Evolutionary conservation across 2,113 vertebrate species (phyloP).

Genomic region (Theropithecus gelada): DNA sequence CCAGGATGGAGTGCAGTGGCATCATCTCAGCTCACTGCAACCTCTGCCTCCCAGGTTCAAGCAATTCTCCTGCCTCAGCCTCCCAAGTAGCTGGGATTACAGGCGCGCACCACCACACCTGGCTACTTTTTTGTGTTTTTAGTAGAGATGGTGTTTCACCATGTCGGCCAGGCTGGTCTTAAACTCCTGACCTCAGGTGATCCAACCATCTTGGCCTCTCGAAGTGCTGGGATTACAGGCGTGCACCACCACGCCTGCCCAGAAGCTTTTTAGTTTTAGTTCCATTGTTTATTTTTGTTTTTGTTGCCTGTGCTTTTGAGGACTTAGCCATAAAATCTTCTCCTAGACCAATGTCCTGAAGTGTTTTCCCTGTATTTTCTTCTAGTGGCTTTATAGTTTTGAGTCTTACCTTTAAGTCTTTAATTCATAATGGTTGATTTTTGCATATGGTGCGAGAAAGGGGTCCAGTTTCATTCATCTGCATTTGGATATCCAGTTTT

Average conservation of each 20-base stretch:
- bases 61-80: not conserved
- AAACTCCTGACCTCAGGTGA: not conserved
- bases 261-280: too few species aligned
- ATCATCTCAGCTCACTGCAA: not conserved
- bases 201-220: not conserved
- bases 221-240: not conserved
- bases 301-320: too few species aligned
- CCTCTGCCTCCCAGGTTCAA: not conserved
- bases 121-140: not conserved
- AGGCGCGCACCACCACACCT: accelerated
- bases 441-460: too few species aligned
- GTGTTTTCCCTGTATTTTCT: too few species aligned
- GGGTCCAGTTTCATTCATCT: too few species aligned
- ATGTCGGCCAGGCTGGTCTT: not conserved
- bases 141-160: not conserved
- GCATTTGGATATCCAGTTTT: too few species aligned
- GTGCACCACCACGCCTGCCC: not conserved
- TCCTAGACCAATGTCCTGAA: too few species aligned
- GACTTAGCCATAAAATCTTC: too few species aligned
- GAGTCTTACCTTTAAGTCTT: too few species aligned
- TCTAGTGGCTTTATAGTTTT: too few species aligned
- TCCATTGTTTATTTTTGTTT: too few species aligned
- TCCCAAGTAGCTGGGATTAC: not conserved
- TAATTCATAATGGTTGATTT: too few species aligned
- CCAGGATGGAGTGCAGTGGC: not conserved